phyloP scores from a whole-genome alignment of 2,888 invertebrate genomes.

The Polia nebulosa region DNA sequence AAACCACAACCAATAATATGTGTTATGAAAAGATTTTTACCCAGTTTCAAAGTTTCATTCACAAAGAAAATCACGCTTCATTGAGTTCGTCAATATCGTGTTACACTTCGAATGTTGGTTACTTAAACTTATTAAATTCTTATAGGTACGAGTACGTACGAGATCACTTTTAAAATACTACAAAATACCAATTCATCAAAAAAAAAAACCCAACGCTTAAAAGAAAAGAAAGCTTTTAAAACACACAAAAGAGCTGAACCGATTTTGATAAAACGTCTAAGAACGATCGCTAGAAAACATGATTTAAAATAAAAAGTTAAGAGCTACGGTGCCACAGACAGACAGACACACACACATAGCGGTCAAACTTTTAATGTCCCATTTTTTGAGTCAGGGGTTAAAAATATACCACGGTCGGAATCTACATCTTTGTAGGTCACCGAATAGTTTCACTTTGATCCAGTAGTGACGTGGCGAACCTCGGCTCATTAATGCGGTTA shows the following conservation, averaged over 20 bases:
- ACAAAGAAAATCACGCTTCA: slow-evolving; percentile 41
- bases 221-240: no score
- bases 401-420: slow-evolving; percentile 10
- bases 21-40: slow-evolving; percentile 27
- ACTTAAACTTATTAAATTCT: slow-evolving; percentile 7
- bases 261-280: no score
- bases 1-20: slow-evolving; percentile 30
- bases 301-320: no score
- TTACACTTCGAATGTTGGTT: slow-evolving; percentile 14
- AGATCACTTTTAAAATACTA: no score
- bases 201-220: no score
- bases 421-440: slow-evolving; percentile 5
- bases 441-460: slow-evolving; percentile 60
- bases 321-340: no score
- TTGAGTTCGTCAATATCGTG: slow-evolving; percentile 28
- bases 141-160: not conserved
- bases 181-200: no score
- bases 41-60: slow-evolving; percentile 21
- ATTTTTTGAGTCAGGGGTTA: no score
- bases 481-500: slow-evolving; percentile 60
- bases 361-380: no score
- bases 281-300: no score
- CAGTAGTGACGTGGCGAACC: slow-evolving; percentile 39
- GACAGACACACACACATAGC: no score
- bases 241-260: no score